Percentiles rank a stretch among this genome's conserved stretches.
Evolutionary conservation across 2,888 invertebrate species (phyloP).

Genomic region (Herminia tarsipennalis): DNA sequence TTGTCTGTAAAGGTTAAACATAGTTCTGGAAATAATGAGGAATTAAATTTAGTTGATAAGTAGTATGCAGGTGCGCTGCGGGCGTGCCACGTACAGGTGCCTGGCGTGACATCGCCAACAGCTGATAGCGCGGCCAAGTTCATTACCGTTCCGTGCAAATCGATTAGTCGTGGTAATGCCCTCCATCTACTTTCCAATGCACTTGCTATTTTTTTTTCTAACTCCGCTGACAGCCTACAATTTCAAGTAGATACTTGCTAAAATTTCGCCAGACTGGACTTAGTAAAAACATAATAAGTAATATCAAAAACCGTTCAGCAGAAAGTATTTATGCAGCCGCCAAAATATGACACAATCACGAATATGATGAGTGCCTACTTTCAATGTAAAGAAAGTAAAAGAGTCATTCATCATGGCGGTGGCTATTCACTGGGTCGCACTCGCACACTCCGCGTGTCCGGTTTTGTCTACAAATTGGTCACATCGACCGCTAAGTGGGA

Average conservation of each 20-base stretch:
- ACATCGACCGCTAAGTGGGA: slow-evolving; percentile 80
- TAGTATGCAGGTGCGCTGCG: slow-evolving; percentile 45
- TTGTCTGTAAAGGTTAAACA: slow-evolving; percentile 48
- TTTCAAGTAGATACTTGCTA: slow-evolving; percentile 2
- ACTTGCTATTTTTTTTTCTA: slow-evolving; percentile 55
- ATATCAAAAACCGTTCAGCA: too few relatives aligned
- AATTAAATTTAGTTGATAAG: slow-evolving; percentile 45
- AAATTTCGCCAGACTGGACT: background rate
- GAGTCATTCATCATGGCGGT: slow-evolving; percentile 69
- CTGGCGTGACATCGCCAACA: slow-evolving; percentile 62
- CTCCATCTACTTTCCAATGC: slow-evolving; percentile 67
- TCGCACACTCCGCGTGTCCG: slow-evolving; percentile 71
- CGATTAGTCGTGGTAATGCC: slow-evolving; percentile 71
- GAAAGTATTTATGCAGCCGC: slow-evolving; percentile 1
- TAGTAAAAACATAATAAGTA: too few relatives aligned
- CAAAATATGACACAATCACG: slow-evolving; percentile 25
- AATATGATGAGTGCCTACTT: slow-evolving; percentile 63
- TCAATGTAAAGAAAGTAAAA: slow-evolving; percentile 80
- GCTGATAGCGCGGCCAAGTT: slow-evolving; percentile 81
- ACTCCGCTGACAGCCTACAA: slow-evolving; percentile 22
- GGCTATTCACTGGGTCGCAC: slow-evolving; percentile 71
- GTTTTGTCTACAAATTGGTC: slow-evolving; percentile 78
- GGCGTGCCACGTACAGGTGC: slow-evolving; percentile 49
- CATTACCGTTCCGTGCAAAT: slow-evolving; percentile 78
- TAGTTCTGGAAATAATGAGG: slow-evolving; percentile 38